Conservation (phyloP, 2,113 vertebrate genomes). For the Thalassoma bifasciatum region DNA sequence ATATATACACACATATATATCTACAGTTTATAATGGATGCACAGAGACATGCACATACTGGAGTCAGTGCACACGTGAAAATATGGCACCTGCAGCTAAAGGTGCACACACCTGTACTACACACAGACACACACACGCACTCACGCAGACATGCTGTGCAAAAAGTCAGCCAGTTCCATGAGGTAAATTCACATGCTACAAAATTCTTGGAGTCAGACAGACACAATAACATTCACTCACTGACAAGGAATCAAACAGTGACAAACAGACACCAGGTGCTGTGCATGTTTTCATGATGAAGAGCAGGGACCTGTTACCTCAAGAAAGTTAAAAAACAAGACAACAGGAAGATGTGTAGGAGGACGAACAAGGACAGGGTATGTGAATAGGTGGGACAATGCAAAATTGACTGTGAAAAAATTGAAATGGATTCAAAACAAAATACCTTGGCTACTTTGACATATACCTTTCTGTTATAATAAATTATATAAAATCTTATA, state of each 20-base stretch:
- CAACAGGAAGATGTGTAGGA: neutral
- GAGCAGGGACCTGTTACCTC: neutral
- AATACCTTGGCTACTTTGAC: too few species aligned
- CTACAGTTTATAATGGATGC: too few species aligned
- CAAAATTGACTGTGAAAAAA: too few species aligned
- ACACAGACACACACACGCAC: conserved; percentile 12
- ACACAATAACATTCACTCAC: neutral
- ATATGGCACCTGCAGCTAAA: conserved; percentile 24
- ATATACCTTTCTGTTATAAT: too few species aligned
- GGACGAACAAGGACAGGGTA: too few species aligned
- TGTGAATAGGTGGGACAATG: too few species aligned
- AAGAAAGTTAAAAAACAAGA: neutral
- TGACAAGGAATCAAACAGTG: neutral
- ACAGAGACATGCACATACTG: too few species aligned
- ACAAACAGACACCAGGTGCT: neutral
- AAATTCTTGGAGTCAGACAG: neutral
- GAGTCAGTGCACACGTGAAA: conserved; percentile 7
- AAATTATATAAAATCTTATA: too few species aligned
- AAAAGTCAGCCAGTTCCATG: neutral
- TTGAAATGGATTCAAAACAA: too few species aligned
- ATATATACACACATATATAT: neutral
- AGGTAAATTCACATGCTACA: neutral
- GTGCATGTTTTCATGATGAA: neutral
- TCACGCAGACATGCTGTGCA: neutral
- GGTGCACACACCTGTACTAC: conserved; percentile 1